A percentile compares a stretch with the other conserved stretches of the same genome.
These are phyloP conservation scores for Sinelater perroti DNA, from an alignment of 2,888 invertebrate species.

Conservation along the genomic window DNA sequence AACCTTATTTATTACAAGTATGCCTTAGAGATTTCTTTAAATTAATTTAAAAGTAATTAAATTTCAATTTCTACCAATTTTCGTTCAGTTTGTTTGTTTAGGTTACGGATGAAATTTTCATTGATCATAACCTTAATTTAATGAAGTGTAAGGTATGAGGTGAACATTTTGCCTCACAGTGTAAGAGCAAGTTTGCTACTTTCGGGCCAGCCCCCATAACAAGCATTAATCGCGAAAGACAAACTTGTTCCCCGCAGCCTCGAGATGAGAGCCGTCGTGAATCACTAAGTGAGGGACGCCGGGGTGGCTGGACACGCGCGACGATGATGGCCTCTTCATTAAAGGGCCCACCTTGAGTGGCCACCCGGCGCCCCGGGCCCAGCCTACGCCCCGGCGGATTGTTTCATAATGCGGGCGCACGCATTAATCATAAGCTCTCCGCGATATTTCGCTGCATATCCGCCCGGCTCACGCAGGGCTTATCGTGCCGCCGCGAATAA, in stretches of 20 bases:
- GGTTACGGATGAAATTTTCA: too few relatives aligned
- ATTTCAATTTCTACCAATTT: too few relatives aligned
- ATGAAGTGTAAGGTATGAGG: too few relatives aligned
- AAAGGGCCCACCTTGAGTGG: slow-evolving; percentile 31
- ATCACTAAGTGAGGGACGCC: slow-evolving; percentile 33
- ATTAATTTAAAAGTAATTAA: too few relatives aligned
- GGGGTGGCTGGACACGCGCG: slow-evolving; percentile 38
- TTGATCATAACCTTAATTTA: too few relatives aligned
- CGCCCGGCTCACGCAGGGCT: slow-evolving; percentile 23
- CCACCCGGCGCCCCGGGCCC: slow-evolving; percentile 27
- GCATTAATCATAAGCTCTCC: slow-evolving; percentile 32
- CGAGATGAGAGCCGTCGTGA: slow-evolving; percentile 26
- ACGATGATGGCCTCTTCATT: slow-evolving; percentile 40
- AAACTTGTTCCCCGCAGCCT: slow-evolving; percentile 26
- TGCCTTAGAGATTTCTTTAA: too few relatives aligned
- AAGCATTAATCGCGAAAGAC: slow-evolving; percentile 10
- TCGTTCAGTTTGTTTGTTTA: too few relatives aligned
- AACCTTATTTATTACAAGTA: too few relatives aligned
- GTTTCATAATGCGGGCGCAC: slow-evolving; percentile 27
- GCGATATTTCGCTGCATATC: slow-evolving; percentile 20
- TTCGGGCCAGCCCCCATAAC: neutral
- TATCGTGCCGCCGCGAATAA: slow-evolving; percentile 22
- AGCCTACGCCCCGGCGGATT: slow-evolving; percentile 19
- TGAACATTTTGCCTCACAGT: too few relatives aligned
- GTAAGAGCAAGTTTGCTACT: too few relatives aligned